Base-by-base conservation (phyloP, 2,113 vertebrate species). In the Ailurus styani region DNA sequence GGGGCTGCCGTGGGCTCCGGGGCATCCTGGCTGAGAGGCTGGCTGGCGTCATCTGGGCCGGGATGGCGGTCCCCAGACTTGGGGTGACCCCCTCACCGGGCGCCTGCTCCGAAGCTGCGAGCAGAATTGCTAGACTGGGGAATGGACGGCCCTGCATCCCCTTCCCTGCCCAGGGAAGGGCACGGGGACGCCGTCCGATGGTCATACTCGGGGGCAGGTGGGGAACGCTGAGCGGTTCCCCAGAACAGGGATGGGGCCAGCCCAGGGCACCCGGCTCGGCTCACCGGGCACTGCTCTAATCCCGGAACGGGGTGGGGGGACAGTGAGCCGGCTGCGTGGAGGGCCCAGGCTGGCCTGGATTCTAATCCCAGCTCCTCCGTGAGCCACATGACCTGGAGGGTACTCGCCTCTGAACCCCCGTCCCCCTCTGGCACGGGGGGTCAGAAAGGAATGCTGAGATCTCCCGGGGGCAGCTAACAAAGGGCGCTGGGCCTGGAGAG, bases 361-460 rank as follows among this genome's bases (percentile, higher is more conserved):
- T 34, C 73, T 55, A 2, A 25, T 29, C 47, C 82, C 17, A 52
- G 23, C 45, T 55, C 64, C n/a, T 13, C 37, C 6, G 0, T 0
- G 6, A 52, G 78, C 70, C 31, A 0, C 7, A 31, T 0, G 7
- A 14, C 5, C 4, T 1, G 14, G n/a, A 2, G 25, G 34, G 47
- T 78, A 2, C 1, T 4, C 0, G 6, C 29, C 42, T 21, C n/a
- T 0, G 27, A 37, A 45, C 27, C 20, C 2, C 2, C 3, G 18
- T 0, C 3, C 0, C 1, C 47, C 40, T 50, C 60, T n/a, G 17
- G 81, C 2, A 14, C 47, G 13, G 6, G 14, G 6, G 40, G 25
- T 3, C 0, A 0, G 7, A 5, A 3, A 2, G n/a, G 45, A 50
- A 3, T 17, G 8, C 27, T 4, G 1, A 15, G 3, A 7, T 1